These are phyloP conservation scores for Paedocypris micromegethes DNA, from an alignment of 2,797 vertebrate genomes.

Conservation along the genomic window DNA sequence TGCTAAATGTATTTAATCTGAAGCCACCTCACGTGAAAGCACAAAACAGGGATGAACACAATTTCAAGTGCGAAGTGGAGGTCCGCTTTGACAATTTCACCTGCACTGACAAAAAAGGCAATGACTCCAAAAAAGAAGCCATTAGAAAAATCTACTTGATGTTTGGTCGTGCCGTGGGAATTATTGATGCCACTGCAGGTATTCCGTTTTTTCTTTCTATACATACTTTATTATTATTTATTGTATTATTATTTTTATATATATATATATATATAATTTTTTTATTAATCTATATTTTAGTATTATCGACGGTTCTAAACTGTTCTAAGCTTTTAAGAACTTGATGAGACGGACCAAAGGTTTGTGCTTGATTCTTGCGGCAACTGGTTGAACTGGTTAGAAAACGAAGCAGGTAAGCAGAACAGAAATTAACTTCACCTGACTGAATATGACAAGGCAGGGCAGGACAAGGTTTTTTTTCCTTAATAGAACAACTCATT, in stretches of 20 bases:
- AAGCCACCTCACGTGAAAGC: conserved; percentile 27
- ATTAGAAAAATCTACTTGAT: conserved; percentile 33
- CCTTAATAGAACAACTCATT: too few species aligned
- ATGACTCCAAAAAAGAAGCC: conserved; percentile 36
- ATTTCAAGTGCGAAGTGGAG: conserved; percentile 6
- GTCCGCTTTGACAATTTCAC: conserved; percentile 36
- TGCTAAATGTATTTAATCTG: conserved; percentile 37
- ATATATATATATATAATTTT: neutral
- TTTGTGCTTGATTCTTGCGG: too few species aligned
- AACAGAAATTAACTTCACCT: too few species aligned
- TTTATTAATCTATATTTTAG: neutral
- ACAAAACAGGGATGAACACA: conserved; percentile 1
- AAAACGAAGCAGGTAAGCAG: too few species aligned
- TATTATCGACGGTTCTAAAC: too few species aligned
- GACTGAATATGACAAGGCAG: too few species aligned
- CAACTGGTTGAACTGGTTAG: too few species aligned
- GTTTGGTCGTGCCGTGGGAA: conserved; percentile 26
- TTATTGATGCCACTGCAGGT: conserved; percentile 36
- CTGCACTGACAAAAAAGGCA: conserved; percentile 19
- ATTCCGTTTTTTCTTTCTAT: neutral
- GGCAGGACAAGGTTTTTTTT: too few species aligned
- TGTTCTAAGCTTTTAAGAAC: too few species aligned
- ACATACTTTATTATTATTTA: neutral
- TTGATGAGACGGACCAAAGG: too few species aligned
- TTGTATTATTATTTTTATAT: neutral